Evolutionary conservation across 2,888 invertebrate species (phyloP).

Genomic region (Stegophylla sp.): DNA sequence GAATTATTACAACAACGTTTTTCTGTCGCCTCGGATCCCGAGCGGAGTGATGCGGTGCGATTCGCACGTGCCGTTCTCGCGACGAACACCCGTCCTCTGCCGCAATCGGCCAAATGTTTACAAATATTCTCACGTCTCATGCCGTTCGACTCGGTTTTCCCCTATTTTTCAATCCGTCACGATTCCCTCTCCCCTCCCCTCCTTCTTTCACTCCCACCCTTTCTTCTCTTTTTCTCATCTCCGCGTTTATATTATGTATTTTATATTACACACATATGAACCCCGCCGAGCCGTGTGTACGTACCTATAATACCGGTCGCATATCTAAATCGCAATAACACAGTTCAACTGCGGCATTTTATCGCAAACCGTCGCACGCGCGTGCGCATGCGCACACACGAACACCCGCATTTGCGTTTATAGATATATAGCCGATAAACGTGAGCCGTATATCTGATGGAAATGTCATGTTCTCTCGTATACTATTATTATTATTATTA

Average conservation of each 20-base stretch:
- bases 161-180: too few relatives aligned
- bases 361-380: not conserved
- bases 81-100: too few relatives aligned
- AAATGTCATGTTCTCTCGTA: not conserved
- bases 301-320: not conserved
- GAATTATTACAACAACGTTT: too few relatives aligned
- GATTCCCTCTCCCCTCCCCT: not conserved
- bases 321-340: conserved; percentile 8
- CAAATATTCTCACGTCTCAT: too few relatives aligned
- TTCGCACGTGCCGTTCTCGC: too few relatives aligned
- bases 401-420: not conserved
- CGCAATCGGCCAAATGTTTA: too few relatives aligned
- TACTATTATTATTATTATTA: too few relatives aligned
- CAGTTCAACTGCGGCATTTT: not conserved
- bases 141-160: too few relatives aligned
- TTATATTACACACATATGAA: not conserved
- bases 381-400: not conserved
- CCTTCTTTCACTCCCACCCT: not conserved
- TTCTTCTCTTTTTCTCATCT: not conserved
- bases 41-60: too few relatives aligned
- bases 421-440: not conserved
- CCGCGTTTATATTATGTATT: too few relatives aligned
- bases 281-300: too few relatives aligned
- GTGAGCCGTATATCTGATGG: conserved; percentile 28
- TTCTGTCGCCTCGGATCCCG: too few relatives aligned